phyloP scores from a whole-genome alignment of 2,113 vertebrate species.

The Corythornis madagascariensis region DNA sequence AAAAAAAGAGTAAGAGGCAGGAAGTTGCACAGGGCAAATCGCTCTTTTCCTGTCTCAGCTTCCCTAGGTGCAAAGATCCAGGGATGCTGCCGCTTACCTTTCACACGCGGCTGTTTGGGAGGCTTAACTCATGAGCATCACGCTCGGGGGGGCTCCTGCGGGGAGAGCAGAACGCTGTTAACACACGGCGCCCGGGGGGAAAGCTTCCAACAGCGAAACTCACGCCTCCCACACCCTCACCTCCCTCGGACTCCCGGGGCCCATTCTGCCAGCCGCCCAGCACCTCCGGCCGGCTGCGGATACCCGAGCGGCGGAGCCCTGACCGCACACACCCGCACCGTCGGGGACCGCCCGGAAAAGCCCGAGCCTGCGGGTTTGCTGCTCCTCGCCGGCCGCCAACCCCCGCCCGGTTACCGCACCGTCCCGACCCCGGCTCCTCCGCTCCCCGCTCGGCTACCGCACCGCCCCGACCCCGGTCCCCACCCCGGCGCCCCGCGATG shows the following conservation, averaged over 20 bases:
- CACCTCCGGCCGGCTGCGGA: background rate
- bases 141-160: background rate
- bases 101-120: background rate
- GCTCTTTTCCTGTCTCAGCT: background rate
- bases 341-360: background rate
- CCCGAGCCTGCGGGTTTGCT: background rate
- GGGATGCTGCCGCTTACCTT: slow-evolving; percentile 30
- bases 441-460: background rate
- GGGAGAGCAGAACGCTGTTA: background rate
- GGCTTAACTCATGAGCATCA: fast-evolving
- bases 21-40: background rate
- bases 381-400: background rate
- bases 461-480: no score
- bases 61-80: background rate
- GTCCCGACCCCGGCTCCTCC: background rate
- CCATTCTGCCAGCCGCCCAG: background rate
- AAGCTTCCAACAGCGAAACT: background rate
- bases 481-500: background rate
- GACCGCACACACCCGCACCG: background rate
- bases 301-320: background rate
- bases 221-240: background rate
- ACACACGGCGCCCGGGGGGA: background rate
- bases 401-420: background rate
- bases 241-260: background rate
- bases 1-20: background rate